These are phyloP conservation scores for Lasiurus borealis DNA, from an alignment of 2,113 vertebrate species.

Conservation along the genomic window DNA sequence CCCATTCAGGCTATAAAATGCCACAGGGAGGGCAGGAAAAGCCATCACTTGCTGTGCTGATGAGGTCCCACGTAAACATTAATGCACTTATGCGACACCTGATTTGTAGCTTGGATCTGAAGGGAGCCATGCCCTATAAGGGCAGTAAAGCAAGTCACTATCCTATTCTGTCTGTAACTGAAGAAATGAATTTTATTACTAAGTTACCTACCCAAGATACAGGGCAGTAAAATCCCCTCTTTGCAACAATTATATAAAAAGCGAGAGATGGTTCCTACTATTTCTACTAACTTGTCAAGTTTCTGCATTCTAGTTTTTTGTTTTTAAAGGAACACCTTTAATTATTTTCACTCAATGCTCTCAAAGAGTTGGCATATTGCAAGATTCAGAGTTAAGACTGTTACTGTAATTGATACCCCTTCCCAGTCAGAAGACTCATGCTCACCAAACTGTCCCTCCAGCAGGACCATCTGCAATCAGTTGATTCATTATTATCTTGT, in stretches of 20 bases:
- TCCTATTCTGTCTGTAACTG: background rate
- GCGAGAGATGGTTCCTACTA: background rate
- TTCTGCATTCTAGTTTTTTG: background rate
- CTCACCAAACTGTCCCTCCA: constrained; percentile 33
- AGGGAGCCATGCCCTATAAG: too few species aligned
- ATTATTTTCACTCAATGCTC: background rate
- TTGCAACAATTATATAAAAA: background rate
- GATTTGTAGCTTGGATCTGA: too few species aligned
- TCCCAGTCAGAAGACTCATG: background rate
- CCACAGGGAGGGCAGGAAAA: background rate
- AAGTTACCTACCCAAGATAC: background rate
- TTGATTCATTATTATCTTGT: constrained; percentile 74
- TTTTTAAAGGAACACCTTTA: constrained; percentile 5
- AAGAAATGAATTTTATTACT: background rate
- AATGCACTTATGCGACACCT: background rate
- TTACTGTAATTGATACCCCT: background rate
- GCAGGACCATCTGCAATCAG: constrained; percentile 51
- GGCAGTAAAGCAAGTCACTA: background rate
- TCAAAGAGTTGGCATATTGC: background rate
- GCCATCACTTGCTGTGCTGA: background rate
- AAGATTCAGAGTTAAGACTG: background rate
- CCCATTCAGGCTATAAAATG: background rate
- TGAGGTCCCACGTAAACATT: background rate
- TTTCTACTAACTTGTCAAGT: constrained; percentile 11
- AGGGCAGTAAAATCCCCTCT: background rate